Evolutionary conservation across 1,140 invertebrate genomes (phyloP).

Genomic region (Ganaspis sp.): DNA sequence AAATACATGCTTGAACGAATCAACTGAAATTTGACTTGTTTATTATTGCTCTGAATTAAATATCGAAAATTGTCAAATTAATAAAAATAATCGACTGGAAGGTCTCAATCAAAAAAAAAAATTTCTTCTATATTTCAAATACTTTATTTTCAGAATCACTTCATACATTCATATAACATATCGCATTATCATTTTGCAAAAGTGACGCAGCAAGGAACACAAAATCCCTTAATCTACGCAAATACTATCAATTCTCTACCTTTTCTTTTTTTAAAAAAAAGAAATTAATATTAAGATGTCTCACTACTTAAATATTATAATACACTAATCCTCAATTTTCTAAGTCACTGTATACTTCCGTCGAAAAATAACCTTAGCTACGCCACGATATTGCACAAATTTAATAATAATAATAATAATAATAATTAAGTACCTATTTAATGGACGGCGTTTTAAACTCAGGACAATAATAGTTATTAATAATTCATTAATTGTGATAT

Average conservation of each 20-base stretch:
- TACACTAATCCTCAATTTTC: not conserved
- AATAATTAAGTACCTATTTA: constrained; percentile 22
- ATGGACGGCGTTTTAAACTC: constrained; percentile 17
- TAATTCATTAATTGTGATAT: not conserved
- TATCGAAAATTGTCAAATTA: too few relatives aligned
- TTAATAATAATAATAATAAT: too few relatives aligned
- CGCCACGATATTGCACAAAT: constrained; percentile 9
- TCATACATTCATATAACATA: not conserved
- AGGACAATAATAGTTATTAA: not conserved
- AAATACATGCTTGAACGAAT: too few relatives aligned
- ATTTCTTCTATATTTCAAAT: not conserved
- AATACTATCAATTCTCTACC: not conserved
- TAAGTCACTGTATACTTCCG: not conserved
- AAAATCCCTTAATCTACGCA: not conserved
- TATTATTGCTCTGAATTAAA: too few relatives aligned
- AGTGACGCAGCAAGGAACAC: not conserved
- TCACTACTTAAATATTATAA: not conserved
- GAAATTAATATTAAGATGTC: not conserved
- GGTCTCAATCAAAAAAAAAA: not conserved
- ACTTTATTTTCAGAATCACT: constrained; percentile 19
- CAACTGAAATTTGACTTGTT: too few relatives aligned
- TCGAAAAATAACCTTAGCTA: not conserved
- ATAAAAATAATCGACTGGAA: too few relatives aligned
- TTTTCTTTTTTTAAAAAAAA: not conserved
- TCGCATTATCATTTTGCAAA: not conserved